phyloP scores from a whole-genome alignment of 2,113 vertebrate genomes.

The Coreoperca whiteheadi region DNA sequence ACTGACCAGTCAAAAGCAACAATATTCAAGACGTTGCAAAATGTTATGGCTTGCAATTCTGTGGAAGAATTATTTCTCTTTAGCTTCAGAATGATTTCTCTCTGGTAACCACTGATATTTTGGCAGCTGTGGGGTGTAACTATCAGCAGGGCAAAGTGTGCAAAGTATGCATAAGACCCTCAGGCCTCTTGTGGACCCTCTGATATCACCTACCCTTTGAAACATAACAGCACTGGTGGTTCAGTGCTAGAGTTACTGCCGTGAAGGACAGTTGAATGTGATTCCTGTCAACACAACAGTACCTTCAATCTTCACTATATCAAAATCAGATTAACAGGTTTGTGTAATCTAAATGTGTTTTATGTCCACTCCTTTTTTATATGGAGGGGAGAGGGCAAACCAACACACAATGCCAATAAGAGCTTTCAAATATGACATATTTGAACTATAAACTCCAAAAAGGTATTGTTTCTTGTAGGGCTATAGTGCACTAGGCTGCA shows the following conservation, averaged over 20 bases:
- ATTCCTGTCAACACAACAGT: slow-evolving; percentile 23
- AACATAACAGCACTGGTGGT: neutral
- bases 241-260: neutral
- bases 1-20: slow-evolving; percentile 48
- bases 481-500: no score
- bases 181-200: slow-evolving; percentile 5
- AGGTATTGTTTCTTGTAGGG: no score
- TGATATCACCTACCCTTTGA: slow-evolving; percentile 36
- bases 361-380: neutral
- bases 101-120: slow-evolving; percentile 19
- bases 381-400: neutral
- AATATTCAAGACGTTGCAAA: slow-evolving; percentile 36
- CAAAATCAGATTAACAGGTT: neutral
- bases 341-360: neutral
- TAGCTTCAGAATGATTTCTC: slow-evolving; percentile 7
- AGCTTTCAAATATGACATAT: neutral
- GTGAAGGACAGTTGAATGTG: slow-evolving; percentile 6
- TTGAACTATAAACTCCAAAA: no score
- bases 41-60: neutral
- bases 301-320: neutral
- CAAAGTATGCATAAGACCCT: slow-evolving; percentile 10
- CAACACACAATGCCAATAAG: neutral
- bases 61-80: slow-evolving; percentile 7
- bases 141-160: neutral
- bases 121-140: slow-evolving; percentile 10